These are phyloP conservation scores for Myanophis thanlyinensis DNA, from an alignment of 2,113 vertebrate genomes.

Conservation along the genomic window DNA sequence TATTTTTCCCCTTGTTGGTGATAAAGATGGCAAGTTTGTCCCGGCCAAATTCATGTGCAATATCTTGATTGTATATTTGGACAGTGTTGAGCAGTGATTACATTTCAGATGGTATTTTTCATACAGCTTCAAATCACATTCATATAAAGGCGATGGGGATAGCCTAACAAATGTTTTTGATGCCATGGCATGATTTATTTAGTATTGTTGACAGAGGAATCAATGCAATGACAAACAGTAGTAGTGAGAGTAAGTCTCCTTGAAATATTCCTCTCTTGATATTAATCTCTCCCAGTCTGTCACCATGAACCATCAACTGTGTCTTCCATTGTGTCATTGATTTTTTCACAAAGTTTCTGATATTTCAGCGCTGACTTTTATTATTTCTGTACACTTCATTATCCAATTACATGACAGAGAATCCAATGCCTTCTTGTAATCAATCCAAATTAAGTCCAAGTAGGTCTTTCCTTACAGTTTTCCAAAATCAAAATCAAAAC, in stretches of 20 bases:
- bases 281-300: not conserved
- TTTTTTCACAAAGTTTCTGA: not conserved
- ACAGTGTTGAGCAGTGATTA: not conserved
- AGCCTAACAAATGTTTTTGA: not conserved
- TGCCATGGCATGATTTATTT: not conserved
- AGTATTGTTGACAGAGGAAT: not conserved
- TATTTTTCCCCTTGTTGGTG: too few relatives aligned
- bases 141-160: not conserved
- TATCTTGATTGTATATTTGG: not conserved
- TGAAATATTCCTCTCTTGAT: not conserved
- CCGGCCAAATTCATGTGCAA: too few relatives aligned
- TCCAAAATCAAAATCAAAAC: not conserved
- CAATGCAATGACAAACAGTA: not conserved
- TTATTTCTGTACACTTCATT: not conserved
- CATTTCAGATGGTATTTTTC: not conserved
- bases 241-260: not conserved
- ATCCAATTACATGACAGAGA: not conserved
- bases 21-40: too few relatives aligned
- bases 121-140: not conserved
- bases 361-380: not conserved
- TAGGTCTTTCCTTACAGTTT: not conserved
- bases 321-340: not conserved
- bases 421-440: not conserved
- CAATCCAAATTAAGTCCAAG: not conserved
- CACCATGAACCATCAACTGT: not conserved